Conservation (phyloP, 2,888 invertebrate genomes). For the Leptinotarsa rubiginosa region DNA sequence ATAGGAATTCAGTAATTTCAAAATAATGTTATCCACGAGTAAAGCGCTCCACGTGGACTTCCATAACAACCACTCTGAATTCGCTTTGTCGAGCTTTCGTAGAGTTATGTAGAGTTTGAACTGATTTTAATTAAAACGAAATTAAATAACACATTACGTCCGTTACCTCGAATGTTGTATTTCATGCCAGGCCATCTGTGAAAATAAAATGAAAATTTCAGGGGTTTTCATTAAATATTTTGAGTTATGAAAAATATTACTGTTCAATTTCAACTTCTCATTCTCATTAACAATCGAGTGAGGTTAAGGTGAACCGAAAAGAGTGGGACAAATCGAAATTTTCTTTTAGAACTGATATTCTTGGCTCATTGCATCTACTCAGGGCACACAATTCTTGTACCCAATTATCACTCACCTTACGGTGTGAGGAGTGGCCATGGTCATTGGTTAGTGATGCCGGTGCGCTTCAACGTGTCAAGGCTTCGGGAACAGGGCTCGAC, state of each 20-base stretch:
- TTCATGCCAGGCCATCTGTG: background rate
- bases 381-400: no score
- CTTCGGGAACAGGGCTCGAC: no score
- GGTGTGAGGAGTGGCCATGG: no score
- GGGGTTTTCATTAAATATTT: background rate
- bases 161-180: background rate
- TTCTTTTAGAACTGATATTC: no score
- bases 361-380: no score
- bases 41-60: background rate
- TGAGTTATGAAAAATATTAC: background rate
- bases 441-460: no score
- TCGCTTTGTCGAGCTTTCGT: background rate
- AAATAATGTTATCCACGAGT: slow-evolving; percentile 7
- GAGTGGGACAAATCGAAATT: no score
- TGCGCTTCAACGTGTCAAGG: no score
- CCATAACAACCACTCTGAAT: slow-evolving; percentile 4
- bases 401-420: no score
- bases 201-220: background rate
- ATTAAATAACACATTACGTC: background rate
- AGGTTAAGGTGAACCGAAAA: no score
- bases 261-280: no score
- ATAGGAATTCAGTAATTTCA: background rate
- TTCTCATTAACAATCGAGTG: no score
- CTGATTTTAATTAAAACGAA: slow-evolving; percentile 10
- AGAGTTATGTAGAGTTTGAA: background rate